Conservation (phyloP, 1,140 invertebrate species). For the Drosophila santomea region DNA sequence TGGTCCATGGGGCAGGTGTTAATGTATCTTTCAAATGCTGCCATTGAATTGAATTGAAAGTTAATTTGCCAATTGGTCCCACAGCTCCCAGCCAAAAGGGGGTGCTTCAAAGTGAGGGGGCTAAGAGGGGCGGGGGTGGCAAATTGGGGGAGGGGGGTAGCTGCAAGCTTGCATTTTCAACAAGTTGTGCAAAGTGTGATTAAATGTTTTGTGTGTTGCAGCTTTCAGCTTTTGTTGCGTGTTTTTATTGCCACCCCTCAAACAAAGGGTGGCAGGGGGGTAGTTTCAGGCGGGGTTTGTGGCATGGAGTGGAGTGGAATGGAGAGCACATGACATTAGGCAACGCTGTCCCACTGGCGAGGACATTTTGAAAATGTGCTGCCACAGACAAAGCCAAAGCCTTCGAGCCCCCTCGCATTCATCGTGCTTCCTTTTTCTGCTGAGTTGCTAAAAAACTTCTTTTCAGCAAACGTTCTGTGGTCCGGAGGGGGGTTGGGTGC, state of each 20-base stretch:
- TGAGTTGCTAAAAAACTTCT: slow-evolving; percentile 82
- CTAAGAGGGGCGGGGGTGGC: neutral
- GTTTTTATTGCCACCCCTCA: slow-evolving; percentile 72
- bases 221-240: slow-evolving; percentile 78
- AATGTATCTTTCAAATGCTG: slow-evolving; percentile 74
- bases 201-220: slow-evolving; percentile 72
- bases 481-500: slow-evolving; percentile 10
- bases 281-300: neutral
- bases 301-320: slow-evolving; percentile 7
- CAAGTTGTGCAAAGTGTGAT: slow-evolving; percentile 76
- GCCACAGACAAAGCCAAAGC: slow-evolving; percentile 77
- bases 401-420: slow-evolving; percentile 37
- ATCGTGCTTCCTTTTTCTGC: slow-evolving; percentile 64
- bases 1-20: slow-evolving; percentile 72
- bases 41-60: slow-evolving; percentile 78
- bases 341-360: slow-evolving; percentile 51
- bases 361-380: slow-evolving; percentile 70
- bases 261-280: slow-evolving; percentile 23
- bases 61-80: slow-evolving; percentile 76
- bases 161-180: slow-evolving; percentile 62
- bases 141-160: slow-evolving; percentile 9
- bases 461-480: slow-evolving; percentile 75
- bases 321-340: slow-evolving; percentile 66
- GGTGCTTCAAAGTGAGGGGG: neutral
- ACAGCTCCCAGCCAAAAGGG: slow-evolving; percentile 19